These are phyloP conservation scores for Drosophila affinis DNA, from an alignment of 2,888 invertebrate genomes.

Conservation along the genomic window DNA sequence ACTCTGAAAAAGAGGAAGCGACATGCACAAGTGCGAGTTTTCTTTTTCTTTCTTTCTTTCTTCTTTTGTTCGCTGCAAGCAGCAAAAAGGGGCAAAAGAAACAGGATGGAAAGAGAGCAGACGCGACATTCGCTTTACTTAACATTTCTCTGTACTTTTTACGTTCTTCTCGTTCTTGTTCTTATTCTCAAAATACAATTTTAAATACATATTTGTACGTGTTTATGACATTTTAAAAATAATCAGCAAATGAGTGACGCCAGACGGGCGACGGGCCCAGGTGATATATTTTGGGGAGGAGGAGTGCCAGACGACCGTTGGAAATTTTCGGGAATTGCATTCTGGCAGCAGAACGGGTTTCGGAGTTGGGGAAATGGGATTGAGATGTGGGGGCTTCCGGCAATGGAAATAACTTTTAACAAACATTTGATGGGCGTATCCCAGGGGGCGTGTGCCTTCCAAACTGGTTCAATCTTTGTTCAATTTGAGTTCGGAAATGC, in stretches of 20 bases:
- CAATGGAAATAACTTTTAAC: slow-evolving; percentile 48
- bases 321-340: slow-evolving; percentile 20
- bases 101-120: slow-evolving; percentile 8
- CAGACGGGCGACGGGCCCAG: slow-evolving; percentile 5
- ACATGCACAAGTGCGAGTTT: slow-evolving; percentile 67
- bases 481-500: background rate
- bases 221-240: slow-evolving; percentile 51
- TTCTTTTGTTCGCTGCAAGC: slow-evolving; percentile 35
- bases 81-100: slow-evolving; percentile 21
- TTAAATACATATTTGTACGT: slow-evolving; percentile 28
- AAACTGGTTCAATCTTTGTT: slow-evolving; percentile 9
- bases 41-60: slow-evolving; percentile 47
- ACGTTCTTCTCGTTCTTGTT: slow-evolving; percentile 4
- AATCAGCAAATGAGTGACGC: slow-evolving; percentile 18
- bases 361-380: slow-evolving; percentile 1
- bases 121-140: slow-evolving; percentile 37
- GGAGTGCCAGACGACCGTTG: slow-evolving; percentile 27
- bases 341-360: slow-evolving; percentile 24
- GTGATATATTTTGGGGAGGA: slow-evolving; percentile 8
- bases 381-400: slow-evolving; percentile 49
- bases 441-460: slow-evolving; percentile 22
- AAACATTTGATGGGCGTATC: slow-evolving; percentile 18
- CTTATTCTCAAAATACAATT: slow-evolving; percentile 46
- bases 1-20: slow-evolving; percentile 23
- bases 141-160: slow-evolving; percentile 17